These are phyloP conservation scores for Zaprionus africanus DNA, from an alignment of 1,140 invertebrate genomes.

Conservation along the genomic window DNA sequence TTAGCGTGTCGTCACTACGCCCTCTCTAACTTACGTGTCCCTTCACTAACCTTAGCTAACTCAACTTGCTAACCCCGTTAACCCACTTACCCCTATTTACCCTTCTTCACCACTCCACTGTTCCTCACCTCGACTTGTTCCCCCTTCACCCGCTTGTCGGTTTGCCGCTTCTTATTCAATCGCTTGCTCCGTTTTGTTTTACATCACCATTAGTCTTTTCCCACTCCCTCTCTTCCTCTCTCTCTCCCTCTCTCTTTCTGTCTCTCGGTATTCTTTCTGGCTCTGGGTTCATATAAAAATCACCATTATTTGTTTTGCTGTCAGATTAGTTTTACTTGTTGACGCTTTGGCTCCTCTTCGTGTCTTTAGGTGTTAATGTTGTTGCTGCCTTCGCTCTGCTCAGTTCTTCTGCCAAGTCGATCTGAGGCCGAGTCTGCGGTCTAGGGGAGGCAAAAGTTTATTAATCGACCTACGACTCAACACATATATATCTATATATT, in stretches of 20 bases:
- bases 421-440: conserved; percentile 4
- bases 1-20: conserved; percentile 59
- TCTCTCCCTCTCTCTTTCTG: background rate
- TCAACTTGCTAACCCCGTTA: conserved; percentile 56
- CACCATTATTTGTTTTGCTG: conserved; percentile 72
- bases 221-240: background rate
- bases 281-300: conserved; percentile 56
- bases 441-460: conserved; percentile 14
- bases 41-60: conserved; percentile 29
- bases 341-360: conserved; percentile 46
- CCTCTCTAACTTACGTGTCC: background rate
- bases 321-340: conserved; percentile 77
- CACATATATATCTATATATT: conserved; percentile 2
- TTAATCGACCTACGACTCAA: conserved; percentile 22
- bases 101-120: no score
- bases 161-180: conserved; percentile 20
- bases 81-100: background rate
- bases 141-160: background rate
- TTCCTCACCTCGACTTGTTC: no score
- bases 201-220: conserved; percentile 61
- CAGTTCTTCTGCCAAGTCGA: background rate
- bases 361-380: conserved; percentile 52
- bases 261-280: background rate
- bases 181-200: conserved; percentile 49
- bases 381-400: background rate